A percentile compares a stretch with the other conserved stretches of the same genome.
Conservation (phyloP, 2,113 vertebrate species). For the Rallus limicola region DNA sequence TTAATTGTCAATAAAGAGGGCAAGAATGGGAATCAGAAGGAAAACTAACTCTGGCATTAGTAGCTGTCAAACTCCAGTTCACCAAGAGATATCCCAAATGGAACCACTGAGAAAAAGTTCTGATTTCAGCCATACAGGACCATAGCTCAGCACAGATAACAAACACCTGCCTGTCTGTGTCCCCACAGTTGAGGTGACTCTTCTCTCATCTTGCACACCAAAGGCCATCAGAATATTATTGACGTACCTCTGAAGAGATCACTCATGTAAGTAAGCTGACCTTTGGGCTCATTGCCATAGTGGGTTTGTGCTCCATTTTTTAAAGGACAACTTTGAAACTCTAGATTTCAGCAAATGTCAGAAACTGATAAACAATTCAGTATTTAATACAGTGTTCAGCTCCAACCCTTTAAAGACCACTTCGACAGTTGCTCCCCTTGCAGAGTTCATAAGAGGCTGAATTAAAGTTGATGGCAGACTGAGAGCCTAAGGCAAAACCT, state of each 20-base stretch:
- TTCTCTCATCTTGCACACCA: neutral
- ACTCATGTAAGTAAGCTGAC: neutral
- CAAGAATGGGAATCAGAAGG: neutral
- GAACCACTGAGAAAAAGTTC: neutral
- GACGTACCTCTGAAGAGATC: neutral
- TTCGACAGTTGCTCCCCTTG: neutral
- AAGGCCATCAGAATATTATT: neutral
- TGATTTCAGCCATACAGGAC: neutral
- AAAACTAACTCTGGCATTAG: neutral
- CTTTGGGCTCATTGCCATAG: constrained; percentile 9
- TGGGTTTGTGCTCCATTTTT: neutral
- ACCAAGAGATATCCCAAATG: neutral
- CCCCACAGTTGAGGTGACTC: neutral
- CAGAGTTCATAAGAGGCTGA: neutral
- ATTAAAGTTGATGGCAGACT: neutral
- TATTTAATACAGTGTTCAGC: neutral
- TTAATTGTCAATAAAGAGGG: neutral
- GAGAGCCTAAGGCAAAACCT: neutral
- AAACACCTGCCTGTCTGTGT: neutral
- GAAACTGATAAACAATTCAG: constrained; percentile 25
- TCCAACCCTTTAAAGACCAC: neutral
- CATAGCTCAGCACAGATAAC: neutral
- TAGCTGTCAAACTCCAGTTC: neutral
- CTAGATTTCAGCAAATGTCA: constrained; percentile 32
- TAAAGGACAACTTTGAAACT: constrained; percentile 40